A percentile compares a stretch with the other conserved stretches of the same genome.
These are phyloP conservation scores for Formicarius rufipectus DNA, from an alignment of 2,113 vertebrate species.

Conservation along the genomic window DNA sequence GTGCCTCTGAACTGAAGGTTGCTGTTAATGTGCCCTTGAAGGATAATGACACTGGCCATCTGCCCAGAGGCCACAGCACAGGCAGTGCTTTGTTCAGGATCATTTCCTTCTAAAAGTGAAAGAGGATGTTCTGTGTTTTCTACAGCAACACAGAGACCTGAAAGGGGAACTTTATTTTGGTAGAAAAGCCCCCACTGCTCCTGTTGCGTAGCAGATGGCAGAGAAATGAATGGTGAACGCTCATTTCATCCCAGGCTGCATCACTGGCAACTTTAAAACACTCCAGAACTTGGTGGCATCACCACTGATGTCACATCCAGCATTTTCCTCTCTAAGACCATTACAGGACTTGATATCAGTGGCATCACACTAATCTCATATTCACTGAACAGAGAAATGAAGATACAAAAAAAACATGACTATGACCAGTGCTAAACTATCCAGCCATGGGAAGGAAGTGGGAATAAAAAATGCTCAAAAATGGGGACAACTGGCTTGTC, in stretches of 20 bases:
- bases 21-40: background rate
- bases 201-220: background rate
- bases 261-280: background rate
- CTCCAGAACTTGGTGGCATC: background rate
- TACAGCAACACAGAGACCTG: background rate
- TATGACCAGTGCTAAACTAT: background rate
- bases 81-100: background rate
- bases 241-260: background rate
- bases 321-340: background rate
- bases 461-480: background rate
- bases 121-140: slow-evolving; percentile 10
- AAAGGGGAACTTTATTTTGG: background rate
- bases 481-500: background rate
- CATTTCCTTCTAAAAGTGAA: slow-evolving; percentile 18
- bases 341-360: background rate
- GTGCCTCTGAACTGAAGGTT: background rate
- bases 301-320: background rate
- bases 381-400: background rate
- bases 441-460: background rate
- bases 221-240: background rate
- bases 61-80: background rate
- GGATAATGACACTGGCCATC: background rate
- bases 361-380: background rate
- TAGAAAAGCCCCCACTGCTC: background rate
- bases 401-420: background rate